phyloP scores from a whole-genome alignment of 1,140 invertebrate genomes.

The Leguminivora glycinivorella region DNA sequence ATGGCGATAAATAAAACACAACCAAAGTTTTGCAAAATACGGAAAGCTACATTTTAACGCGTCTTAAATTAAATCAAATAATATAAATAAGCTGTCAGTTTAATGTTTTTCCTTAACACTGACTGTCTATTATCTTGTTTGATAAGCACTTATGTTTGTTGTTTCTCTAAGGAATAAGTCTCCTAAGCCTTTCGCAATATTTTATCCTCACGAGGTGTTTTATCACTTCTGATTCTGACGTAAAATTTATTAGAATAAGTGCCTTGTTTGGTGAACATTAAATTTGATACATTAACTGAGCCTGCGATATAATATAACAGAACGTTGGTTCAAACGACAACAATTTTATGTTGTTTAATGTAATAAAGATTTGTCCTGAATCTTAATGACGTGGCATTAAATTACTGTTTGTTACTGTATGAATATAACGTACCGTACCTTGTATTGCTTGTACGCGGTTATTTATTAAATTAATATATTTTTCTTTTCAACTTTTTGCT shows the following conservation, averaged over 20 bases:
- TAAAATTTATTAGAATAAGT: constrained; percentile 7
- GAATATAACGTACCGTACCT: too few species aligned
- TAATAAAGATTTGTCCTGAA: too few species aligned
- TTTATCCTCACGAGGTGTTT: constrained; percentile 7
- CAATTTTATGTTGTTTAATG: neutral
- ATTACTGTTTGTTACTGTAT: too few species aligned
- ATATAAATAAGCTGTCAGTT: too few species aligned
- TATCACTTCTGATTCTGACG: constrained; percentile 14
- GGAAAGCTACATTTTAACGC: too few species aligned
- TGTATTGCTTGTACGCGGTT: too few species aligned
- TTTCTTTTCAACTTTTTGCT: too few species aligned
- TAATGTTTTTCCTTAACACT: neutral
- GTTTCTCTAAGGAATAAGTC: neutral
- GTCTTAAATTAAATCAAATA: too few species aligned
- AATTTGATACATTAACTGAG: neutral
- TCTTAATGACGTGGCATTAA: too few species aligned
- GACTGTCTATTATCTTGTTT: neutral
- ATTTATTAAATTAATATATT: too few species aligned
- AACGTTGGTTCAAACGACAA: neutral
- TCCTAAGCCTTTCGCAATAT: constrained; percentile 2
- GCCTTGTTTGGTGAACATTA: neutral
- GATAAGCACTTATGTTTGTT: neutral
- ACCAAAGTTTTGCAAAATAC: too few species aligned
- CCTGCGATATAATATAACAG: neutral
- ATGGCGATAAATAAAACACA: too few species aligned